These are phyloP conservation scores for Caenorhabditis auriculariae DNA, from an alignment of 2,888 invertebrate genomes.

Conservation along the genomic window DNA sequence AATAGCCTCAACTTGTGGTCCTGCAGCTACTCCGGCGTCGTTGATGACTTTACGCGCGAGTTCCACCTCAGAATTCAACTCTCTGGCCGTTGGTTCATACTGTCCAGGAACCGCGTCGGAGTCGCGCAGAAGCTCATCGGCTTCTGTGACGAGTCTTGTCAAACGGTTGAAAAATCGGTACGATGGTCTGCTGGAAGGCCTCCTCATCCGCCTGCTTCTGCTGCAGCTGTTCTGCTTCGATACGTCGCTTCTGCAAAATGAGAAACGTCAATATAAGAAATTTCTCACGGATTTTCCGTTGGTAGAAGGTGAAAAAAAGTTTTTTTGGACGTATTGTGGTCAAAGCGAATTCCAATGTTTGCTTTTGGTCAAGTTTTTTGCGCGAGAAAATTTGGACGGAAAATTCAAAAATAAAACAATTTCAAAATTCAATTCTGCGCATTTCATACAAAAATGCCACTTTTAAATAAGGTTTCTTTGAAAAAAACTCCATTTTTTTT, in stretches of 20 bases:
- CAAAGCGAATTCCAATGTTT: too few species aligned
- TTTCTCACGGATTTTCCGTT: background rate
- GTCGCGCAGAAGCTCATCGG: constrained; percentile 15
- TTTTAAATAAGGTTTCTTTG: too few species aligned
- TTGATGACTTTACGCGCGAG: constrained; percentile 14
- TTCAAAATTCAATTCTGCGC: too few species aligned
- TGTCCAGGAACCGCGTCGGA: constrained; percentile 26
- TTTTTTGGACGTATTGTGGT: too few species aligned
- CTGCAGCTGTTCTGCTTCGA: constrained; percentile 19
- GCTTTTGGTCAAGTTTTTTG: too few species aligned
- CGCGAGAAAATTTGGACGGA: too few species aligned
- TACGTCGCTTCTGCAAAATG: constrained; percentile 17
- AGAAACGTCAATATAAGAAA: background rate
- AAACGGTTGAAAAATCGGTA: too few species aligned
- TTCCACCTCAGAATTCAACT: constrained; percentile 13
- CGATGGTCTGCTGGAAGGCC: too few species aligned
- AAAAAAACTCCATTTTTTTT: too few species aligned
- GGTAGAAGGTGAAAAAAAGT: background rate
- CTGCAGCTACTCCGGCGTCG: background rate
- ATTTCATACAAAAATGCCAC: too few species aligned
- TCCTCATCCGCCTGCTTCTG: constrained; percentile 15
- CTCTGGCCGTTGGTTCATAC: constrained; percentile 22
- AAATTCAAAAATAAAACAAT: too few species aligned
- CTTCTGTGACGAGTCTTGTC: constrained; percentile 19
- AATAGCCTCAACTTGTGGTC: constrained; percentile 5